These are phyloP conservation scores for Neofelis nebulosa DNA, from an alignment of 2,113 vertebrate genomes.

Conservation along the genomic window DNA sequence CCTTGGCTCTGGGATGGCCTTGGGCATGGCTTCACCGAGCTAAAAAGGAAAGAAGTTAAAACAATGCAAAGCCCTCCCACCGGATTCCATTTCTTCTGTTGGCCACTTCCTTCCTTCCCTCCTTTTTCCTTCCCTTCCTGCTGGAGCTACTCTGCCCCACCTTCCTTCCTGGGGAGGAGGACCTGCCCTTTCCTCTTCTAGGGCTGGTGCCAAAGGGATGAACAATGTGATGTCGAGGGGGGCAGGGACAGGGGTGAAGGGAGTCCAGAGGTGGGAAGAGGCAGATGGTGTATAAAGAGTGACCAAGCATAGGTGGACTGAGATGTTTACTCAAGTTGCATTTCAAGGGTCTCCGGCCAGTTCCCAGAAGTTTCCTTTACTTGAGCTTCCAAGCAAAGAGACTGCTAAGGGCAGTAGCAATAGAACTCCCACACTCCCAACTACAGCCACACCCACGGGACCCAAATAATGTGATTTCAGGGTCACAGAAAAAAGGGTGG, in stretches of 20 bases:
- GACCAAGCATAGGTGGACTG: not conserved
- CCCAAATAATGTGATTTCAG: not conserved
- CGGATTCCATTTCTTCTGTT: conserved; percentile 65
- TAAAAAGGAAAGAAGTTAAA: conserved; percentile 63
- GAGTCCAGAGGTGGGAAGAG: not conserved
- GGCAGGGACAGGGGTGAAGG: not conserved
- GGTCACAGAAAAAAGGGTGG: not conserved
- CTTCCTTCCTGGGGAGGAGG: conserved; percentile 78
- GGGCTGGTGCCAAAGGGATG: conserved; percentile 52
- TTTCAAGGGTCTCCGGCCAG: not conserved
- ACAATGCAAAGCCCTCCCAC: conserved; percentile 63
- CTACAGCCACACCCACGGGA: not conserved
- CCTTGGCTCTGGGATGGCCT: not conserved
- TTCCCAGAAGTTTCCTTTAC: not conserved
- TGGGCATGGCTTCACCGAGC: conserved; percentile 55
- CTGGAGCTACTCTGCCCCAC: conserved; percentile 66
- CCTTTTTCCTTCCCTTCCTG: conserved; percentile 80
- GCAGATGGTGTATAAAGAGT: not conserved
- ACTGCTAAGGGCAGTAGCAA: not conserved
- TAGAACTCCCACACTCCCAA: not conserved
- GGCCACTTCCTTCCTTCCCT: conserved; percentile 76
- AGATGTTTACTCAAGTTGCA: not conserved
- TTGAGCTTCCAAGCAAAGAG: not conserved
- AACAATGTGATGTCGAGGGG: conserved; percentile 26
- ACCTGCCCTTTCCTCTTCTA: conserved; percentile 75